These are phyloP conservation scores for Lateolabrax maculatus DNA, from an alignment of 2,797 vertebrate genomes.

Conservation along the genomic window DNA sequence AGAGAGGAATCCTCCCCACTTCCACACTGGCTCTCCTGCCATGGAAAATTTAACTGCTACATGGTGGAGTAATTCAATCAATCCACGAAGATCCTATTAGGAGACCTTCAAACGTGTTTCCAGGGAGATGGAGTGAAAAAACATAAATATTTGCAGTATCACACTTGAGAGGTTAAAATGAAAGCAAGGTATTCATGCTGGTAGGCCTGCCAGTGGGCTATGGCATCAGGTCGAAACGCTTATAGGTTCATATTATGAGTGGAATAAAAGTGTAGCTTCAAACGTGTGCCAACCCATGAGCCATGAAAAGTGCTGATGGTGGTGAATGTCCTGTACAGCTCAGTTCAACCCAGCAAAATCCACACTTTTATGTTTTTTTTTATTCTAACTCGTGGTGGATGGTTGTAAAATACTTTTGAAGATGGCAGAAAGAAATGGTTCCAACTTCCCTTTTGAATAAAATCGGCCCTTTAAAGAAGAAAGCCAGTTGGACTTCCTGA, in stretches of 20 bases:
- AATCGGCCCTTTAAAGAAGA: neutral
- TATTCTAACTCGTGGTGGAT: slow-evolving; percentile 32
- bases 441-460: slow-evolving; percentile 1
- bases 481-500: slow-evolving; percentile 9
- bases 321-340: slow-evolving; percentile 39
- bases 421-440: slow-evolving; percentile 5
- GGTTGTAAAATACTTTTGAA: slow-evolving; percentile 11
- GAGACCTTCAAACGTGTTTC: slow-evolving; percentile 77
- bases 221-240: slow-evolving; percentile 59
- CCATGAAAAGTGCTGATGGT: slow-evolving; percentile 61
- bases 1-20: slow-evolving; percentile 53
- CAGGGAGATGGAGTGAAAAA: slow-evolving; percentile 73
- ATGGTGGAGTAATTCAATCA: slow-evolving; percentile 75
- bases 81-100: slow-evolving; percentile 75
- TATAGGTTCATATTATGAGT: slow-evolving; percentile 72
- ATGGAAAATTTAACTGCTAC: slow-evolving; percentile 75
- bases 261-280: slow-evolving; percentile 73
- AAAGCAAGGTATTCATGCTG: slow-evolving; percentile 76
- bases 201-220: slow-evolving; percentile 53
- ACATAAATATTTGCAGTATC: slow-evolving; percentile 83
- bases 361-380: slow-evolving; percentile 42
- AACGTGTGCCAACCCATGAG: slow-evolving; percentile 54
- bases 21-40: slow-evolving; percentile 60
- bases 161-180: slow-evolving; percentile 75
- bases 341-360: slow-evolving; percentile 23